Conservation (phyloP, 2,113 vertebrate species). For the Gracilinanus agilis region DNA sequence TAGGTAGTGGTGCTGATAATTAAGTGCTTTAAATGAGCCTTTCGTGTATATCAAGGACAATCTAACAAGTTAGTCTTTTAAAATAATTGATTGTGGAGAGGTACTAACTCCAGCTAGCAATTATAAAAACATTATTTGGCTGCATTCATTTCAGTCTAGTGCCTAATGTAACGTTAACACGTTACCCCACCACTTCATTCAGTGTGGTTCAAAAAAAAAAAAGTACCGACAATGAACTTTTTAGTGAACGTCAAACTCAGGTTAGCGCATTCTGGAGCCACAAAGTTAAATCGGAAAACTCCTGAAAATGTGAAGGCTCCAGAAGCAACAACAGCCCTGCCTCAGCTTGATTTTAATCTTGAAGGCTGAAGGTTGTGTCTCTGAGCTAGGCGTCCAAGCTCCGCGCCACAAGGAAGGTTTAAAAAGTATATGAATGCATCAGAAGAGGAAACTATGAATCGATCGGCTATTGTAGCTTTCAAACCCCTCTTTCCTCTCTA, state of each 20-base stretch:
- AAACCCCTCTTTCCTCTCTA: neutral
- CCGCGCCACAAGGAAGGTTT: neutral
- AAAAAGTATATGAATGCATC: neutral
- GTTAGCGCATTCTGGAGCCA: neutral
- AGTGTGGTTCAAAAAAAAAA: constrained; percentile 29
- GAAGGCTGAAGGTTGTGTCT: neutral
- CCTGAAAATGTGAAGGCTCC: neutral
- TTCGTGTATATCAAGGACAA: neutral
- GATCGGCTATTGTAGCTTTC: constrained; percentile 21
- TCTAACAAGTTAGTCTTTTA: neutral
- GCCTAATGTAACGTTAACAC: neutral
- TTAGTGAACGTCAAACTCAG: neutral
- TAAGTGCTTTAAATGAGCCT: neutral
- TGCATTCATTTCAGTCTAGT: neutral
- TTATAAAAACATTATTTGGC: neutral
- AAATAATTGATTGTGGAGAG: neutral
- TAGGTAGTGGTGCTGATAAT: neutral
- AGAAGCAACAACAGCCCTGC: neutral
- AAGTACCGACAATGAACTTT: neutral
- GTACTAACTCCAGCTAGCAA: neutral
- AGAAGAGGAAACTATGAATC: constrained; percentile 5
- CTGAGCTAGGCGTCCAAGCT: neutral
- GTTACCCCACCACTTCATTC: neutral
- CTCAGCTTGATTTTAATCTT: neutral
- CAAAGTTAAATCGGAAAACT: neutral